Base-by-base conservation (phyloP, 2,888 invertebrate species). In the Ctena decussata region DNA sequence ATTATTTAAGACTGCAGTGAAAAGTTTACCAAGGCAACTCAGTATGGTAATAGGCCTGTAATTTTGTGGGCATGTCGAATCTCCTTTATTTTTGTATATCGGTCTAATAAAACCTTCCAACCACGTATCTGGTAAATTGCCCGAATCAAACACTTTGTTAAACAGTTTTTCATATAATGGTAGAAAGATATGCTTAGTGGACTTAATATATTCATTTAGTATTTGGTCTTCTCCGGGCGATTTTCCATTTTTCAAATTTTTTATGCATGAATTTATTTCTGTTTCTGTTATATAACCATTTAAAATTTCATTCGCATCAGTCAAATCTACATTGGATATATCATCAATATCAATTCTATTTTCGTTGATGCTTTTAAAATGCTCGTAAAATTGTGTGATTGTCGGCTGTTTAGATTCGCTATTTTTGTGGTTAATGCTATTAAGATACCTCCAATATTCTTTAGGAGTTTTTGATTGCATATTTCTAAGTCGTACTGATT, bases 1-100 rank as follows among this genome's bases (percentile, higher is more conserved):
- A 18, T 65, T 65, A 18, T 35, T 65, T 12, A 65, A 35, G 8
- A 65, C 35, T n/a, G 18, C 8, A 18, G 65, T 65, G 18, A 65
- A 65, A 21, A 65, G 12, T 65, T 65, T 65, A 2, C 65, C 65
- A 12, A 65, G 6, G 18, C 65, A 65, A 41, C 78, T 78, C 11
- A 78, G 32, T 6, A 53, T 49, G 1, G 81, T 81, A 0, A 81
- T 77, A 6, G 81, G 71, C 21, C 77, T 24, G 24, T 76, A 81
- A 53, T 81, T 81, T 27, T 53, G 57, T 12, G 76, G 81, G 30
- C 77, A 53, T 12, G 24, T 21, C 8, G 21, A 24, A 32, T 37
- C 46, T 0, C 81, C 81, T 76, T 76, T 81, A 21, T 81, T 76
- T 57, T 75, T 81, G 41, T 57, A 81, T 57, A 81, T 81, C 21